Evolutionary conservation across 2,888 invertebrate species (phyloP), one percentile per base, ranked within the genome.

Genomic region (Ormyrus rosae): DNA sequence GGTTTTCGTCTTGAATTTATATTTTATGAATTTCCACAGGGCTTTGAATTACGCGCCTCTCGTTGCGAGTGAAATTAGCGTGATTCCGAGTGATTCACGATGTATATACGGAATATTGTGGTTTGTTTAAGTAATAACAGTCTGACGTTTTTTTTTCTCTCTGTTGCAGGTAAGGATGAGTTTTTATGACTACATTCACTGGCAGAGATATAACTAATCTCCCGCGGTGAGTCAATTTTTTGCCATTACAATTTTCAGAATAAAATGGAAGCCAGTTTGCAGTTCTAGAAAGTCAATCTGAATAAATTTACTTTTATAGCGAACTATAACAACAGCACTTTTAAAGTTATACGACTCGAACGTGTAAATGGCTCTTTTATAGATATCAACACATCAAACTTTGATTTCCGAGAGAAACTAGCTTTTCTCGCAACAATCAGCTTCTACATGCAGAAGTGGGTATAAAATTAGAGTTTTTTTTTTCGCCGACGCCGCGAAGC

Each of bases 121-220:
- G 34, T 34, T 34, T 34, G 34, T 4, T 34, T 34, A 34, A 34
- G 34, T 34, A 34, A 34, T 34, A 34, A 34, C 34, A 4, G 34
- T 34, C 34, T 34, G 34, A 13, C 19, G 1, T 4, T 2, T 34
- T 34, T 72, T 60, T 65, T 50, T 34, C 2, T 74, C 56, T 75
- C 48, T 56, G 67, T 75, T 67, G 19, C 75, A 67, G 75, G 75
- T 64, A 64, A 64, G 73, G 11, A 58, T 11, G 48, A 13, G 13
- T 71, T 71, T 10, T 45, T 45, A 34, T 34, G 34, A 34, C 34
- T 70, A 19, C 11, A 50, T 19, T 48, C 34, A 60, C n/a, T 0
- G 5, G n/a, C 19, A 34, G 34, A 34, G 34, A 34, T 34, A 34
- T 34, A 34, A 34, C 60, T 46, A 13, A 7, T 13, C 7, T 60